A percentile compares a stretch with the other conserved stretches of the same genome.
phyloP scores from a whole-genome alignment of 2,113 vertebrate genomes.

The Panthera tigris region DNA sequence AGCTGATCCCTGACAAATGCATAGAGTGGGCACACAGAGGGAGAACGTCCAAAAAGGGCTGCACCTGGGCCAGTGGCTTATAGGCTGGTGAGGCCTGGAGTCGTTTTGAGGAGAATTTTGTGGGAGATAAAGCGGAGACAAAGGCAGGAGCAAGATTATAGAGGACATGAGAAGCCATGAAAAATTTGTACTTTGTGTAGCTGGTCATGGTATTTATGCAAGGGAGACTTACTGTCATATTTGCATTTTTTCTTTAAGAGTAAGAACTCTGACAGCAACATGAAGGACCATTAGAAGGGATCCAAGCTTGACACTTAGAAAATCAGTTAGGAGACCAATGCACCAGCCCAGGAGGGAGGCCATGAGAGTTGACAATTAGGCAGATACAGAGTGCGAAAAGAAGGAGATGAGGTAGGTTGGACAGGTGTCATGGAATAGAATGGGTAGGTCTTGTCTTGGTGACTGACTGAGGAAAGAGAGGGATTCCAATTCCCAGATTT shows the following conservation, averaged over 20 bases:
- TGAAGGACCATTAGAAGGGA: not conserved
- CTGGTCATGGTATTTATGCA: not conserved
- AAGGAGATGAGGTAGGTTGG: not conserved
- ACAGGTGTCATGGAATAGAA: not conserved
- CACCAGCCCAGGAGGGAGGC: not conserved
- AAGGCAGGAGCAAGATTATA: not conserved
- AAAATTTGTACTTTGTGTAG: not conserved
- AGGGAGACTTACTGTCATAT: not conserved
- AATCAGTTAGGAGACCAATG: not conserved
- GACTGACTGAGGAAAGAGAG: not conserved
- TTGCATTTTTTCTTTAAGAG: not conserved
- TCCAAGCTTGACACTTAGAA: not conserved
- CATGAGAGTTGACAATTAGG: not conserved
- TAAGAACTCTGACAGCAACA: not conserved
- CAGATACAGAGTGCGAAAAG: not conserved
- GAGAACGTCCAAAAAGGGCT: not conserved
- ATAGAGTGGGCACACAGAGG: not conserved
- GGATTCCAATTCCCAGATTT: not conserved
- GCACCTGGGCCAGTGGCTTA: not conserved
- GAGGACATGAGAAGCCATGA: not conserved
- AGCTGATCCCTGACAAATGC: not conserved
- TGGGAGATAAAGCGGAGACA: not conserved
- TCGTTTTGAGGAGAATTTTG: not conserved
- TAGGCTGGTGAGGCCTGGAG: not conserved
- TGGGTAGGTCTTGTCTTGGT: not conserved